Conservation (phyloP, 2,888 invertebrate species). For the Ashinkailepas kermadecensis region DNA sequence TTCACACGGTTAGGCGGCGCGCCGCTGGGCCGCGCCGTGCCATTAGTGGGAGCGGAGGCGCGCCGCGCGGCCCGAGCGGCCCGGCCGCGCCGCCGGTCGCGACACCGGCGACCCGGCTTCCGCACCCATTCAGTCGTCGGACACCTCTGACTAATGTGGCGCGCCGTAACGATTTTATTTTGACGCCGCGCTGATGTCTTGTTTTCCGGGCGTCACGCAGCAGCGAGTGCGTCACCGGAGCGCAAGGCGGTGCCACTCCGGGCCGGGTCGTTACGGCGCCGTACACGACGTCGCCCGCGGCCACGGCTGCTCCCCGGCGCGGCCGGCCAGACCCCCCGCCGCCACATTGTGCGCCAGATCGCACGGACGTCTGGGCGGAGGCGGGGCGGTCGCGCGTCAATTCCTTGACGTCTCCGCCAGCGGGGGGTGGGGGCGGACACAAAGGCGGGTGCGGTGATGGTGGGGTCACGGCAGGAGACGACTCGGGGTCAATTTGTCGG, state of each 20-base stretch:
- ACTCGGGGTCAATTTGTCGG: too few species aligned
- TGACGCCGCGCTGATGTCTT: slow-evolving; percentile 14
- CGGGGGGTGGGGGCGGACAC: too few species aligned
- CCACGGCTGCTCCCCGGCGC: too few species aligned
- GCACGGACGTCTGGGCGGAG: too few species aligned
- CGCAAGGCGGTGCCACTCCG: not conserved
- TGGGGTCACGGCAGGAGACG: too few species aligned
- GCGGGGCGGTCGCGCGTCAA: too few species aligned
- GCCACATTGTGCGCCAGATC: too few species aligned
- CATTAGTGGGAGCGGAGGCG: too few species aligned
- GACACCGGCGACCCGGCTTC: not conserved
- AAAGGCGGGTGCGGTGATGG: too few species aligned
- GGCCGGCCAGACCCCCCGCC: too few species aligned
- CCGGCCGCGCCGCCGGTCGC: not conserved
- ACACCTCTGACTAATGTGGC: slow-evolving; percentile 14
- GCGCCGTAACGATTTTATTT: slow-evolving; percentile 19
- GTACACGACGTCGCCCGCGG: not conserved
- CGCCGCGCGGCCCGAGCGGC: not conserved
- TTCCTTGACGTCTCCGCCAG: too few species aligned
- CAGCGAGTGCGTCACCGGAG: not conserved
- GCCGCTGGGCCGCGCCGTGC: too few species aligned
- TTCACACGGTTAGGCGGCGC: not conserved
- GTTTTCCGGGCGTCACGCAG: slow-evolving; percentile 11
- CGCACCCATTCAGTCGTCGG: not conserved
- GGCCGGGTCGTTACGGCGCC: not conserved